These are phyloP conservation scores for Prenolepis imparis DNA, from an alignment of 2,888 invertebrate species.

Conservation along the genomic window DNA sequence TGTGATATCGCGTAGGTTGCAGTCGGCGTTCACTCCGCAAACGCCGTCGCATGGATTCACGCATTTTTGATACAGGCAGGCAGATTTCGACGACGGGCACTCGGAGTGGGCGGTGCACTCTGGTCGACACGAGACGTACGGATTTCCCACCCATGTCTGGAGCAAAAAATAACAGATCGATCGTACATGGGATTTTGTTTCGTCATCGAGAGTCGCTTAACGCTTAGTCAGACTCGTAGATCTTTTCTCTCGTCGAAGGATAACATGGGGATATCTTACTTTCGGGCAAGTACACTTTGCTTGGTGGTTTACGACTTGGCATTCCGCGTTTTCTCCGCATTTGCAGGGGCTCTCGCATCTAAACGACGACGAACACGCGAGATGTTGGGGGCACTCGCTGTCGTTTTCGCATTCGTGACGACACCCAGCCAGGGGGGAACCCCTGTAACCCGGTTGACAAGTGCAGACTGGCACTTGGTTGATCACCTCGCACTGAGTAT, in stretches of 20 bases:
- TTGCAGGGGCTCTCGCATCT: slow-evolving; percentile 93
- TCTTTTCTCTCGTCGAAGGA: not conserved
- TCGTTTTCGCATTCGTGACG: slow-evolving; percentile 94
- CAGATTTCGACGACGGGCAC: slow-evolving; percentile 92
- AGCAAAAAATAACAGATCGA: slow-evolving; percentile 29
- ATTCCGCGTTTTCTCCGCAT: slow-evolving; percentile 93
- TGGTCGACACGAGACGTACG: slow-evolving; percentile 91
- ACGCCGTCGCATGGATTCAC: slow-evolving; percentile 94
- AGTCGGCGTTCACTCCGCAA: slow-evolving; percentile 93
- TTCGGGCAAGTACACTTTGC: slow-evolving; percentile 93
- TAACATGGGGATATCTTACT: slow-evolving; percentile 84
- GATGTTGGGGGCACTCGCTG: slow-evolving; percentile 90
- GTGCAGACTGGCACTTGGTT: slow-evolving; percentile 93
- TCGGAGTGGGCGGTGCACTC: slow-evolving; percentile 94
- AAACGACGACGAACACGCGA: slow-evolving; percentile 91
- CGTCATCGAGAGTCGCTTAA: slow-evolving; percentile 5
- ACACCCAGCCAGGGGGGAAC: slow-evolving; percentile 92
- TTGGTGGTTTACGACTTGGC: slow-evolving; percentile 92
- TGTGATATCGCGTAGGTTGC: slow-evolving; percentile 92
- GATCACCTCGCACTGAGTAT: slow-evolving; percentile 93
- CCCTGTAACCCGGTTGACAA: slow-evolving; percentile 92
- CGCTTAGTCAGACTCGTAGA: slow-evolving; percentile 28
- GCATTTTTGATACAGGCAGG: slow-evolving; percentile 94
- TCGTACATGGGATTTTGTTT: not conserved
- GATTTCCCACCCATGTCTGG: slow-evolving; percentile 93